phyloP scores from a whole-genome alignment of 92 coral and sea anemone species.

The Nematostella vectensis region DNA sequence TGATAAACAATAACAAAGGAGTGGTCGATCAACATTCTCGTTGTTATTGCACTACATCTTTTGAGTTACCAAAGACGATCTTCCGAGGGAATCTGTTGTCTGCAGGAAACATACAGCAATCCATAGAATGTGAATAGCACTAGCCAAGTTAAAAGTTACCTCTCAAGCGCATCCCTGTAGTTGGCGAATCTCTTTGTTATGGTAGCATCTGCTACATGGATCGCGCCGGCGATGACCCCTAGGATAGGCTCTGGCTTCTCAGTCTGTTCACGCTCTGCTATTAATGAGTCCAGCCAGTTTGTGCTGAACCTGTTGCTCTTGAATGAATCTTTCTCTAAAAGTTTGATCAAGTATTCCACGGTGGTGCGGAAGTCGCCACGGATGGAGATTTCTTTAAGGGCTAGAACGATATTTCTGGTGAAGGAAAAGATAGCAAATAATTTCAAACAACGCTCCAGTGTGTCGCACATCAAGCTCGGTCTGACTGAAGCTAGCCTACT shows the following conservation, averaged over 20 bases:
- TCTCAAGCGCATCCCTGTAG: constrained; percentile 85
- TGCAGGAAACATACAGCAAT: too few species aligned
- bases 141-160: too few species aligned
- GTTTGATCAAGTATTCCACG: constrained; percentile 85
- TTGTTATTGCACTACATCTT: too few species aligned
- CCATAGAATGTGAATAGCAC: too few species aligned
- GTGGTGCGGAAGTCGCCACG: constrained; percentile 99
- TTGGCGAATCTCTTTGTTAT: constrained; percentile 70
- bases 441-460: background rate
- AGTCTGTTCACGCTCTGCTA: constrained; percentile 83
- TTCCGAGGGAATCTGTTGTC: too few species aligned
- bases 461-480: background rate
- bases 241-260: constrained; percentile 96
- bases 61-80: too few species aligned
- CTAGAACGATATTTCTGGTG: constrained; percentile 79
- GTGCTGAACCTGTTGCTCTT: constrained; percentile 77
- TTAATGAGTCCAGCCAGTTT: constrained; percentile 91
- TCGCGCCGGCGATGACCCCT: constrained; percentile 89
- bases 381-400: constrained; percentile 92
- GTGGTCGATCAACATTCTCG: too few species aligned
- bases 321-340: constrained; percentile 82
- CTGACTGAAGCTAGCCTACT: too few species aligned
- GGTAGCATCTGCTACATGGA: constrained; percentile 85
- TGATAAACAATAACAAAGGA: too few species aligned
- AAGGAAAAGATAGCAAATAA: too few species aligned